Evolutionary conservation across 2,113 vertebrate genomes (phyloP).

Genomic region (Raja brachyura): DNA sequence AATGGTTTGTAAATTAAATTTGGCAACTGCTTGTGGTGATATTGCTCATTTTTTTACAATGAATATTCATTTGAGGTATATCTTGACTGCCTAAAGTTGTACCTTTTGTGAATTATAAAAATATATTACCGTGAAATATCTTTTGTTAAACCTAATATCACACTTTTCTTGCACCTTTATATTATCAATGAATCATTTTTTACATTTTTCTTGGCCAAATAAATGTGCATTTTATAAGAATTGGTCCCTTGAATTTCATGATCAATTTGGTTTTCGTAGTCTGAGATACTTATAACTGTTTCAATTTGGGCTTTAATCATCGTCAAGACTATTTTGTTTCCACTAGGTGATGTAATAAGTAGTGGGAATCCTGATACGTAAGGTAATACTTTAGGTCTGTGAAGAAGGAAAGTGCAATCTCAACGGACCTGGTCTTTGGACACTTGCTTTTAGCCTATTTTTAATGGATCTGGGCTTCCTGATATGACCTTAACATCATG

Average conservation of each 20-base stretch:
- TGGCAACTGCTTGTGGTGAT: neutral
- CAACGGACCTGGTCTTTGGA: neutral
- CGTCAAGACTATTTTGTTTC: neutral
- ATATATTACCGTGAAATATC: neutral
- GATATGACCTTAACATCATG: neutral
- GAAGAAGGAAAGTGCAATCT: neutral
- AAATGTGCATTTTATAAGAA: neutral
- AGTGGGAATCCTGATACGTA: neutral
- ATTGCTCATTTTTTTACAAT: neutral
- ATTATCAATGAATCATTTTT: neutral
- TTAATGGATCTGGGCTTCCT: neutral
- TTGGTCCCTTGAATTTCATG: neutral
- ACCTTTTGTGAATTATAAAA: neutral
- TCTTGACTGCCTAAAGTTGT: neutral
- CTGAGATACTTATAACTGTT: neutral
- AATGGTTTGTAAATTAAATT: neutral
- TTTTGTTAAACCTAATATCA: neutral
- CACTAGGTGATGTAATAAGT: neutral
- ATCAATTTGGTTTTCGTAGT: neutral
- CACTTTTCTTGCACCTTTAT: neutral
- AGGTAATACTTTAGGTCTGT: constrained; percentile 2
- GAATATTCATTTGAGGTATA: neutral
- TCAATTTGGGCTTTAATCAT: neutral
- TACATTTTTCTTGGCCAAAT: neutral
- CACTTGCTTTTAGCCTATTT: neutral